Base-by-base conservation (phyloP, 2,113 vertebrate genomes). In the Lampris megalopsis region DNA sequence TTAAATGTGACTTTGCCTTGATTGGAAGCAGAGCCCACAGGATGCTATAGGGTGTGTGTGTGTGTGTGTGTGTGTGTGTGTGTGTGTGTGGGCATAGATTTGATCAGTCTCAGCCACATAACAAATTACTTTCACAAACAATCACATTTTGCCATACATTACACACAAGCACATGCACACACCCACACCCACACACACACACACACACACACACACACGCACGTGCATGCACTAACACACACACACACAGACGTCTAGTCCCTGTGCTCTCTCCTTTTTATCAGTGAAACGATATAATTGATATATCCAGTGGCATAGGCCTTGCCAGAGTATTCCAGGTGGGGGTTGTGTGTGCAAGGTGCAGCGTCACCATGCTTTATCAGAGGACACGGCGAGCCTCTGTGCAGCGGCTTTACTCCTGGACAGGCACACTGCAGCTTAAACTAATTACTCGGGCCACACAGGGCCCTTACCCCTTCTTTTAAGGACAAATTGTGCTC, bases 401-500 rank as follows among this genome's bases (percentile, higher is more conserved):
- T 79, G 59, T 75, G 67, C 76, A 80, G 61, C 53, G 38, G 65
- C 57, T 77, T 75, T 64, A 74, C 75, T 78, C 60, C 67, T 75
- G 66, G 80, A 78, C 81, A 83, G 71, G 63, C 76, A 75, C 75
- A 71, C 54, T 72, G 72, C 72, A 84, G 80, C 85, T 80, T 91
- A 89, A 90, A 88, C 87, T 91, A 87, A 88, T 93, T 91, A 84
- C 82, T 78, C 69, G 75, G 67, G 75, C 84, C 84, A 83, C 71
- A 73, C 71, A 77, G 63, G 62, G 66, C 68, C 54, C 66, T 88
- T 80, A 79, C 76, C 78, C 71, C 80, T 82, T 84, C 82, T 89
- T 90, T 88, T 79, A 85, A 83, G 77, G 83, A 92, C 85, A 89
- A 87, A 93, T 89, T 88, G 83, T 58, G 71, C 80, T 85, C 83